Evolutionary conservation across 37 sponge, comb jelly and placozoan species (phyloP).

Genomic region (Halisarca cf. caerulea): DNA sequence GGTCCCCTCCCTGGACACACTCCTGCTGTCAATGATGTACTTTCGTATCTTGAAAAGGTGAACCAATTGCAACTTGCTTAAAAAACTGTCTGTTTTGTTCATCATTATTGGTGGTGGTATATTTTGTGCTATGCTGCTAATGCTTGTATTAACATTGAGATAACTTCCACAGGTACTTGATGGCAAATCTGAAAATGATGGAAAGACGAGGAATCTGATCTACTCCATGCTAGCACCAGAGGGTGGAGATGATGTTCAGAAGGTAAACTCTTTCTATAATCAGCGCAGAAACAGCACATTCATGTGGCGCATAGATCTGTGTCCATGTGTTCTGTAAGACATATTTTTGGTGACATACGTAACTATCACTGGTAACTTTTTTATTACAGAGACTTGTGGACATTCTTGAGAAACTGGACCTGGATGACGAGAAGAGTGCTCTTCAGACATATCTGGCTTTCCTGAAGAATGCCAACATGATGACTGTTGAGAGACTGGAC

Average conservation of each 20-base stretch:
- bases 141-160: too few relatives aligned
- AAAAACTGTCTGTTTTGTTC: too few relatives aligned
- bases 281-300: too few relatives aligned
- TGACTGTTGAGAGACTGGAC: constrained; percentile 5
- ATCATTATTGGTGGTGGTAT: too few relatives aligned
- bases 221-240: constrained; percentile 48
- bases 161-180: neutral
- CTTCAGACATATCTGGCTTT: constrained; percentile 15
- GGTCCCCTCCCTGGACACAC: constrained; percentile 35
- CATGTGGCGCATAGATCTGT: too few relatives aligned
- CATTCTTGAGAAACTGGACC: neutral
- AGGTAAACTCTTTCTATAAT: too few relatives aligned
- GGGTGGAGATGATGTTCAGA: constrained; percentile 33
- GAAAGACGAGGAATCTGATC: constrained; percentile 37
- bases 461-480: constrained; percentile 8
- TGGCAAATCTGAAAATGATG: neutral
- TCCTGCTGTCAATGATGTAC: constrained; percentile 22
- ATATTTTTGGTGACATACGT: too few relatives aligned
- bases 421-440: neutral
- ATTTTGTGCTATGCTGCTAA: too few relatives aligned
- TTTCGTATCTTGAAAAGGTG: constrained; percentile 43
- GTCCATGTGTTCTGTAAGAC: too few relatives aligned
- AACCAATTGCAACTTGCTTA: too few relatives aligned
- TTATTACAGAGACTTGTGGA: neutral
- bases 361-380: too few relatives aligned